Conservation (phyloP, 2,113 vertebrate genomes). For the Anhinga rufa region DNA sequence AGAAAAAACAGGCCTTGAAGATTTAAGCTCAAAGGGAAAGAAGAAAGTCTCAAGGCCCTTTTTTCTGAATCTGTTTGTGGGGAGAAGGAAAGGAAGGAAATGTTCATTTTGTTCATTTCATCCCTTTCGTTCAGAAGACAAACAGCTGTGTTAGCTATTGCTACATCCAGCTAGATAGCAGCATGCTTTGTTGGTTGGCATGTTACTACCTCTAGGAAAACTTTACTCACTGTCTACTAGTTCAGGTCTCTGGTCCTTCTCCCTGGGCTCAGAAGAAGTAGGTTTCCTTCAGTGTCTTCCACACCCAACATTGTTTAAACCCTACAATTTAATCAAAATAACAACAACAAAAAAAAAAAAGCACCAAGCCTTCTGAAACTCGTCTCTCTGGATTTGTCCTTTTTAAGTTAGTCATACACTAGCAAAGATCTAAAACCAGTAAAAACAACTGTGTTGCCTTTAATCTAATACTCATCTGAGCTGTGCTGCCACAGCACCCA, state of each 20-base stretch:
- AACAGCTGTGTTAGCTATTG: conserved; percentile 19
- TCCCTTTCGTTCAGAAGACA: conserved; percentile 23
- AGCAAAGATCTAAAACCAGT: not conserved
- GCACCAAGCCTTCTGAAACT: not conserved
- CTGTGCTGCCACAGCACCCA: not conserved
- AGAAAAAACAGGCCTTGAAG: not conserved
- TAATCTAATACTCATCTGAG: not conserved
- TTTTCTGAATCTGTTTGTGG: conserved; percentile 44
- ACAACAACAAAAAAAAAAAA: too few species aligned
- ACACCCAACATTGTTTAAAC: not conserved
- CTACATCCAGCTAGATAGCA: not conserved
- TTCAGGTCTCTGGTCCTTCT: not conserved
- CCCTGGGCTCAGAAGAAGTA: not conserved
- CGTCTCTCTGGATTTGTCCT: not conserved
- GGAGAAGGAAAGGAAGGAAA: conserved; percentile 45
- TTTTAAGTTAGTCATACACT: not conserved
- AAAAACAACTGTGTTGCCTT: not conserved
- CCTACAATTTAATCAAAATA: not conserved
- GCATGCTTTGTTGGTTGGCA: not conserved
- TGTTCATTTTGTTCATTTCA: not conserved
- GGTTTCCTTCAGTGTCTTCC: not conserved
- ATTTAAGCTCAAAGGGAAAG: conserved; percentile 50
- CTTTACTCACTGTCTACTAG: not conserved
- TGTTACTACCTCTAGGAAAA: not conserved
- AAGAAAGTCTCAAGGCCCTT: conserved; percentile 30